phyloP scores from a whole-genome alignment of 2,113 vertebrate genomes.

The Formicarius rufipectus region DNA sequence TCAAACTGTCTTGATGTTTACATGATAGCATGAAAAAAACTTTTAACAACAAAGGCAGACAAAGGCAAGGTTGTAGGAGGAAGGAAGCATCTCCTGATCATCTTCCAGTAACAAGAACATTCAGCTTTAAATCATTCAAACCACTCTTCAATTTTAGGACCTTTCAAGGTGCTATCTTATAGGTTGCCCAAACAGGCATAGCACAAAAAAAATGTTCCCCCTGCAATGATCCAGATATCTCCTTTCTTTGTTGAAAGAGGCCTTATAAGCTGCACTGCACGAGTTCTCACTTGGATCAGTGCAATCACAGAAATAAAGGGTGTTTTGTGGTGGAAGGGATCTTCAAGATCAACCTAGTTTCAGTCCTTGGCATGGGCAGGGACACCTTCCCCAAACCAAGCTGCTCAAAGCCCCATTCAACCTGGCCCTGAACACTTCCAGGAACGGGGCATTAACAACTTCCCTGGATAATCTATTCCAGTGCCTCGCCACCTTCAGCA shows the following conservation, averaged over 20 bases:
- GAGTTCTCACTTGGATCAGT: not conserved
- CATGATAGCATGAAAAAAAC: not conserved
- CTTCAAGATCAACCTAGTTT: not conserved
- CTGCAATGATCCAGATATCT: not conserved
- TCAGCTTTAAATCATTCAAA: not conserved
- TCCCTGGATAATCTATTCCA: not conserved
- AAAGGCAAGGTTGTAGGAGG: not conserved
- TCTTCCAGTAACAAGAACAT: not conserved
- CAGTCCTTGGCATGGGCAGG: not conserved
- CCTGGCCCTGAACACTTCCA: not conserved
- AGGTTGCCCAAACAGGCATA: not conserved
- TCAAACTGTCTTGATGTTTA: not conserved
- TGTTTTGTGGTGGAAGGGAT: not conserved
- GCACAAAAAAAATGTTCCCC: not conserved
- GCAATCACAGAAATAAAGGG: not conserved
- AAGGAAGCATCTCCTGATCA: not conserved
- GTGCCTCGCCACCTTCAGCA: not conserved
- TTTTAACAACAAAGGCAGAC: not conserved
- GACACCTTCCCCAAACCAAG: not conserved
- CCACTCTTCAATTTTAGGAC: not conserved
- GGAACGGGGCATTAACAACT: not conserved
- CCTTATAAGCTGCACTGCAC: not conserved
- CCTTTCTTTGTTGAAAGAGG: not conserved
- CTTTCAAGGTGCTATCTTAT: not conserved
- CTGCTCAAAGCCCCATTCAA: not conserved